A percentile compares a stretch with the other conserved stretches of the same genome.
These are phyloP conservation scores for Cyprinodon diabolis DNA, from an alignment of 2,797 vertebrate genomes.

Conservation along the genomic window DNA sequence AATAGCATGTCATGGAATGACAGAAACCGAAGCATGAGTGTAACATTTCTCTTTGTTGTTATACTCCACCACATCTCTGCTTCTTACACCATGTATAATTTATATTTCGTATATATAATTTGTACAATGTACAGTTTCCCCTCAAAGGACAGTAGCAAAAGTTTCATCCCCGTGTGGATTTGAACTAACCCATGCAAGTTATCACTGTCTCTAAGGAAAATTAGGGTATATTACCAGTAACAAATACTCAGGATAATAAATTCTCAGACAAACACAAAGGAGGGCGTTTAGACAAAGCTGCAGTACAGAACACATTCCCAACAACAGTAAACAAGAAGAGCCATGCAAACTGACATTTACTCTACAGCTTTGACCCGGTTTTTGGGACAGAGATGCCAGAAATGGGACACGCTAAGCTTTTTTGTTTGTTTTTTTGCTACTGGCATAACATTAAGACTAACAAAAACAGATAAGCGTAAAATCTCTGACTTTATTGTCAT, in stretches of 20 bases:
- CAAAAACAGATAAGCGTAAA: slow-evolving; percentile 28
- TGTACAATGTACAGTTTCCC: slow-evolving; percentile 82
- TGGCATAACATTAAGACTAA: slow-evolving; percentile 37
- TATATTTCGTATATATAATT: slow-evolving; percentile 79
- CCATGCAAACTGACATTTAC: slow-evolving; percentile 64
- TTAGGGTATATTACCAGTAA: slow-evolving; percentile 65
- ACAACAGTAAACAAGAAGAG: slow-evolving; percentile 72
- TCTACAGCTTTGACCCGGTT: slow-evolving; percentile 42
- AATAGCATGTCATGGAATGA: slow-evolving; percentile 82
- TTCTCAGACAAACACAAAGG: slow-evolving; percentile 52
- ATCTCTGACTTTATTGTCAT: slow-evolving; percentile 24
- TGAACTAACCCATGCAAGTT: slow-evolving; percentile 75
- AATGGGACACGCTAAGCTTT: slow-evolving; percentile 34
- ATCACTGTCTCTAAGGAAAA: slow-evolving; percentile 69
- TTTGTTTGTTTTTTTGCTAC: slow-evolving; percentile 44
- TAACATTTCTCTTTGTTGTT: slow-evolving; percentile 75
- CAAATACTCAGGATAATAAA: slow-evolving; percentile 69
- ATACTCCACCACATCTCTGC: slow-evolving; percentile 77
- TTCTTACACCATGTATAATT: slow-evolving; percentile 78
- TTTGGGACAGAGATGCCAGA: slow-evolving; percentile 35
- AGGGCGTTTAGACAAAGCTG: slow-evolving; percentile 48
- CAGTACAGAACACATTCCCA: slow-evolving; percentile 66
- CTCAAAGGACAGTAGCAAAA: slow-evolving; percentile 71
- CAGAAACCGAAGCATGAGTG: slow-evolving; percentile 77
- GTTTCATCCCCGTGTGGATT: slow-evolving; percentile 30